These are phyloP conservation scores for Rhyzopertha dominica DNA, from an alignment of 1,140 invertebrate genomes.

Conservation along the genomic window DNA sequence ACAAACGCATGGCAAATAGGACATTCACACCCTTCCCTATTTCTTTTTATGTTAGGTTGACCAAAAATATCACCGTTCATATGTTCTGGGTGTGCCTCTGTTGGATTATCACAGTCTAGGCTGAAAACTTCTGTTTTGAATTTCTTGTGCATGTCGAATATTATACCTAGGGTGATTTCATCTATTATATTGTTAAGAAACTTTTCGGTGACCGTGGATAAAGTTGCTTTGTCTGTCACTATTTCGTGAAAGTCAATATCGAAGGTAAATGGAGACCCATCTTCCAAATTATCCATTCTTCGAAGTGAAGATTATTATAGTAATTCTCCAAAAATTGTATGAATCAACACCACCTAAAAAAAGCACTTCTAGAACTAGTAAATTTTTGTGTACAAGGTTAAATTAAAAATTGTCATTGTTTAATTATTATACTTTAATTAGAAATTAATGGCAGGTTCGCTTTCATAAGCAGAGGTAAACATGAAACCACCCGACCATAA, in stretches of 20 bases:
- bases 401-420: too few relatives aligned
- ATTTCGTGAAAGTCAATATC: conserved; percentile 41
- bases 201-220: conserved; percentile 29
- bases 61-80: conserved; percentile 67
- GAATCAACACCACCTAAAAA: too few relatives aligned
- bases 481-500: too few relatives aligned
- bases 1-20: conserved; percentile 69
- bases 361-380: too few relatives aligned
- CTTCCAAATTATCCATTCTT: too few relatives aligned
- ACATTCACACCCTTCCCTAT: conserved; percentile 69
- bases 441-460: too few relatives aligned
- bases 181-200: conserved; percentile 39
- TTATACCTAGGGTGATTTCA: conserved; percentile 52
- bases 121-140: conserved; percentile 57
- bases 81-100: conserved; percentile 43
- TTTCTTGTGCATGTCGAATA: conserved; percentile 64
- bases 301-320: too few relatives aligned
- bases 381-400: too few relatives aligned
- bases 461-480: too few relatives aligned
- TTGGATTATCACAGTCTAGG: conserved; percentile 49
- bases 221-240: conserved; percentile 32
- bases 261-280: too few relatives aligned
- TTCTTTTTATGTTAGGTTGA: conserved; percentile 64
- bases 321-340: too few relatives aligned
- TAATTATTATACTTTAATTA: too few relatives aligned